Evolutionary conservation across 2,888 invertebrate species (phyloP).

Genomic region (Caenorhabditis japonica): DNA sequence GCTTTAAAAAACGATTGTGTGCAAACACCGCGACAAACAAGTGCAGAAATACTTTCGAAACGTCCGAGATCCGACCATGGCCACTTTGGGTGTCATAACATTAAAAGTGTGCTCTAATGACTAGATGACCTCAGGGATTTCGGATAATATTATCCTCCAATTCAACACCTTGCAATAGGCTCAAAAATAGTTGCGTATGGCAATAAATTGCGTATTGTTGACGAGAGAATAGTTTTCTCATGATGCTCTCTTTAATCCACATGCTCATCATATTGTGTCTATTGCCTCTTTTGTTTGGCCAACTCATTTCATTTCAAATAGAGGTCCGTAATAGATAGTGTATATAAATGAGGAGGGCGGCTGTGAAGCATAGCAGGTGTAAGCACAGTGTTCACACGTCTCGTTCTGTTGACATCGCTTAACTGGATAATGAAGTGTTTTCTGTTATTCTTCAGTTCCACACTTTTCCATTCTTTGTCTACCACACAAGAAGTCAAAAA

Average conservation of each 20-base stretch:
- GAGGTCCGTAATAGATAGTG: constrained; percentile 44
- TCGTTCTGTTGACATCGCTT: constrained; percentile 35
- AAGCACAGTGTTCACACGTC: constrained; percentile 49
- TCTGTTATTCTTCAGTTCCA: constrained; percentile 10
- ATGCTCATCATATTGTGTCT: constrained; percentile 17
- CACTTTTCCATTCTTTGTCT: constrained; percentile 3
- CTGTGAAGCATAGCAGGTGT: constrained; percentile 47
- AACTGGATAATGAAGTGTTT: constrained; percentile 54
- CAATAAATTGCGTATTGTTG: constrained; percentile 37
- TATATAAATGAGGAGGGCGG: too few species aligned
- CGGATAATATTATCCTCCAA: too few species aligned
- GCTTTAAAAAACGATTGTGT: too few species aligned
- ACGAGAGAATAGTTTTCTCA: constrained; percentile 20
- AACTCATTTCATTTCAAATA: constrained; percentile 21
- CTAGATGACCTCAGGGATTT: too few species aligned
- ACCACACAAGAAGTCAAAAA: background rate
- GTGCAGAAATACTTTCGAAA: too few species aligned
- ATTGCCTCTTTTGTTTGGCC: constrained; percentile 38
- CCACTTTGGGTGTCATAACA: too few species aligned
- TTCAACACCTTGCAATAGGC: too few species aligned
- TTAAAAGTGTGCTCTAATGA: too few species aligned
- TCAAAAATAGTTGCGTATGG: too few species aligned
- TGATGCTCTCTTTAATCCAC: constrained; percentile 17
- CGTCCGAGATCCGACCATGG: too few species aligned
- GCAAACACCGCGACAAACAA: too few species aligned